Evolutionary conservation across 1,140 invertebrate species (phyloP), one percentile per base, ranked within the genome.

Genomic region (Achatina immaculata): DNA sequence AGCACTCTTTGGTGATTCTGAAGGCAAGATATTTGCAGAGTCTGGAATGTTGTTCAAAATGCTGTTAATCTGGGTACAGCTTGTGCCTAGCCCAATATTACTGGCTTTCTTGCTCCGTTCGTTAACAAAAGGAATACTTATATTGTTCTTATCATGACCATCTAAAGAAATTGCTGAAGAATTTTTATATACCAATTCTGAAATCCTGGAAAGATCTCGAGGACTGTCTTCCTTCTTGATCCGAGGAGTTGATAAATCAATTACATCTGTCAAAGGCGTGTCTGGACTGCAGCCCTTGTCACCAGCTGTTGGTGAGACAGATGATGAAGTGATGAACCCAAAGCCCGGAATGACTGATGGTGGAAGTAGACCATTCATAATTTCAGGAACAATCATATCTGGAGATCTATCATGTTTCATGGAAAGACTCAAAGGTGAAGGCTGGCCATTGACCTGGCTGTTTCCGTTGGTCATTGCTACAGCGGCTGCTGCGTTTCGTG

Each of bases 171-270:
- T 62, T 62, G 58, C n/a, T 34, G 58, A 62, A 31, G 9, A 31
- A 34, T 34, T 62, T n/a, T n/a, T n/a, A n/a, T n/a, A n/a, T n/a
- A n/a, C n/a, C n/a, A n/a, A n/a, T n/a, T n/a, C n/a, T n/a, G n/a
- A n/a, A n/a, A n/a, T n/a, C 3, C 7, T 40, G 2, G 51, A 38
- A 1, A 76, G 11, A 65, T 76, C 74, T 58, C 24, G 28, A 24
- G 58, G 38, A 11, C 4, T n/a, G 38, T 78, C 48, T 28, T 78
- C 76, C 43, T 43, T 62, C 36, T 78, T 66, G 19, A 68, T 48
- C 48, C 58, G 71, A 14, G 78, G 78, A 16, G 62, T 79, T 9
- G 66, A 71, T 24, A 80, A 48, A 55, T 80, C 78, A 40, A 80
- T 80, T 34, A 42, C 78, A 28, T 72, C 78, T 1, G 34, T 38